These are phyloP conservation scores for Junonia oenone DNA, from an alignment of 2,888 invertebrate species.

Conservation along the genomic window DNA sequence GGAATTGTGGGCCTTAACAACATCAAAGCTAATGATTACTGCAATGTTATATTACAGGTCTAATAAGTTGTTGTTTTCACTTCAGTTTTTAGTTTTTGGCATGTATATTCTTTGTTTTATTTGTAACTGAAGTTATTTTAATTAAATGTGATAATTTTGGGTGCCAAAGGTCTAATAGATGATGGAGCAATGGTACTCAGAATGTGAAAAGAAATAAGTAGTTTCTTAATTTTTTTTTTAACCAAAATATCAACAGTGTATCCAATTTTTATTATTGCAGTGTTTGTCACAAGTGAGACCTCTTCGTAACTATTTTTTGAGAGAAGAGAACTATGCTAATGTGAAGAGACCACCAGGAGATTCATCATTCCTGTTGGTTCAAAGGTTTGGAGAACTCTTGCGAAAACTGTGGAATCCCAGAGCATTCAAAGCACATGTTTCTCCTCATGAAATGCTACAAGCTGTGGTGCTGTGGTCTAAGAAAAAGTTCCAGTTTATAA, in stretches of 20 bases:
- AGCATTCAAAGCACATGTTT: slow-evolving; percentile 99
- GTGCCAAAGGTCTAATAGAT: too few species aligned
- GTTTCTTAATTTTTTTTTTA: too few species aligned
- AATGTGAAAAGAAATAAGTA: too few species aligned
- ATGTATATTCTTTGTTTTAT: too few species aligned
- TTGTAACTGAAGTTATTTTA: too few species aligned
- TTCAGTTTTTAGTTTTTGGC: too few species aligned
- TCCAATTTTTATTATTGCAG: slow-evolving; percentile 69
- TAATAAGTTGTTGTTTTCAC: background rate
- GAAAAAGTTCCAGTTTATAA: slow-evolving; percentile 98
- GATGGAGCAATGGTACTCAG: too few species aligned
- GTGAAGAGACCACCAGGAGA: slow-evolving; percentile 97
- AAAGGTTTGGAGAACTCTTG: slow-evolving; percentile 95
- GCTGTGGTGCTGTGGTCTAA: slow-evolving; percentile 98
- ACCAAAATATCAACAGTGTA: too few species aligned
- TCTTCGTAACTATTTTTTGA: slow-evolving; percentile 94
- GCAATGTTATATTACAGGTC: slow-evolving; percentile 98
- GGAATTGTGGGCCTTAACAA: slow-evolving; percentile 99
- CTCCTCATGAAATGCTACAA: slow-evolving; percentile 99
- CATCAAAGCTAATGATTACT: slow-evolving; percentile 99
- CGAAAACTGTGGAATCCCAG: slow-evolving; percentile 99
- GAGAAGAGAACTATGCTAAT: slow-evolving; percentile 94
- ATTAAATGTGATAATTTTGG: too few species aligned
- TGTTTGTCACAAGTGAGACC: slow-evolving; percentile 97
- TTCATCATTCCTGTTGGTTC: slow-evolving; percentile 93